A percentile compares a stretch with the other conserved stretches of the same genome.
These are phyloP conservation scores for Himalopsyche anomala DNA, from an alignment of 2,888 invertebrate genomes.

Conservation along the genomic window DNA sequence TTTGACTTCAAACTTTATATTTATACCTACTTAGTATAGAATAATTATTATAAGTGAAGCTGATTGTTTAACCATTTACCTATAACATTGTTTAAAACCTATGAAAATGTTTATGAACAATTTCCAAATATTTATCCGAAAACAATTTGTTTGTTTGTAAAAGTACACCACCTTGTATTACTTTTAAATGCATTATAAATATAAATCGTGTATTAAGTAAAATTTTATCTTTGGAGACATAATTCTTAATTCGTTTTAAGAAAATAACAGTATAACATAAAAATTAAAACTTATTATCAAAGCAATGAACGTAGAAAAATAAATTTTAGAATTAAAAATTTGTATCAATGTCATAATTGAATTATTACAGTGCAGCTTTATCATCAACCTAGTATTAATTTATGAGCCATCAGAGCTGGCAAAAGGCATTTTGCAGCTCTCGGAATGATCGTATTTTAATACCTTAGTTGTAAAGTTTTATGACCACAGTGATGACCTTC, in stretches of 20 bases:
- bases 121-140: background rate
- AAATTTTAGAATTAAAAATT: no score
- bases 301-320: no score
- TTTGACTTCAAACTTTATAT: slow-evolving; percentile 43
- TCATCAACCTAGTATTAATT: no score
- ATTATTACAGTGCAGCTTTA: no score
- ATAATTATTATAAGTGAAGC: background rate
- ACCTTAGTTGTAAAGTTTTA: no score
- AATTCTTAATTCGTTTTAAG: background rate
- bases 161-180: background rate
- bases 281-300: no score
- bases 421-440: no score
- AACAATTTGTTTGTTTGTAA: background rate
- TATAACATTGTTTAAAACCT: slow-evolving; percentile 3
- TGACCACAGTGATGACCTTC: no score
- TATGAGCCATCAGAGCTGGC: no score
- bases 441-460: no score
- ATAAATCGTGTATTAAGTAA: background rate
- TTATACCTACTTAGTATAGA: slow-evolving; percentile 41
- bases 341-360: no score
- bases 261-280: no score
- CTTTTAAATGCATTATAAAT: background rate
- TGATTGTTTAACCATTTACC: background rate
- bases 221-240: slow-evolving; percentile 21
- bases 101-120: background rate